Percentiles rank a stretch among this genome's conserved stretches.
phyloP scores from a whole-genome alignment of 2,113 vertebrate species.

The Lasiurus cinereus region DNA sequence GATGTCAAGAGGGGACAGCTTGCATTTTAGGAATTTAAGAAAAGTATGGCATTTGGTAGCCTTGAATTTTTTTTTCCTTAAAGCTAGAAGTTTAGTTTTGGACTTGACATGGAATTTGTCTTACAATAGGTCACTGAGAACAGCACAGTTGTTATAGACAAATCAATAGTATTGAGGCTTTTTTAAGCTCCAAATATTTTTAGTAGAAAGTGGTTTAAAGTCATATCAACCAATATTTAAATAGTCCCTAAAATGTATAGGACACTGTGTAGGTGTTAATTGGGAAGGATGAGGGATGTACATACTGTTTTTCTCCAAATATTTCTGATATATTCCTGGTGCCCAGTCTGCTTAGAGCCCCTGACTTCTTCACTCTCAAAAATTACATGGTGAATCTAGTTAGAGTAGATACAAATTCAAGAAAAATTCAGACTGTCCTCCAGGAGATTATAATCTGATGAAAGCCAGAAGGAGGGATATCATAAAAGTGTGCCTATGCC shows the following conservation, averaged over 20 bases:
- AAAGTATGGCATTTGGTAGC: background rate
- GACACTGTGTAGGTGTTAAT: background rate
- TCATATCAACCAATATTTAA: background rate
- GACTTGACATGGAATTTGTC: background rate
- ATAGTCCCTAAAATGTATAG: background rate
- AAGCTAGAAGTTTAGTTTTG: slow-evolving; percentile 14
- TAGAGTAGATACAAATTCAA: background rate
- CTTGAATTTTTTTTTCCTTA: background rate
- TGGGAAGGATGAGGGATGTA: accelerated
- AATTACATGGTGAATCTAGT: background rate
- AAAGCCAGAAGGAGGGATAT: background rate
- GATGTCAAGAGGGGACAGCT: background rate
- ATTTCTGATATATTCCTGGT: background rate
- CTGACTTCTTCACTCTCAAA: background rate
- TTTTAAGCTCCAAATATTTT: slow-evolving; percentile 25
- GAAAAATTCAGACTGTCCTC: background rate
- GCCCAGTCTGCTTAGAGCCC: background rate
- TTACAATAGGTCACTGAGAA: background rate
- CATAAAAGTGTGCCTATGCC: background rate
- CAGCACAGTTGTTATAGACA: background rate
- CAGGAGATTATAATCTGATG: background rate
- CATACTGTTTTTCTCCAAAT: background rate
- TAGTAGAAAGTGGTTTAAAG: background rate
- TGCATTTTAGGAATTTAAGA: background rate
- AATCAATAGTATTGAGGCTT: background rate